These are phyloP conservation scores for Chanos chanos DNA, from an alignment of 2,797 vertebrate genomes.

Conservation along the genomic window DNA sequence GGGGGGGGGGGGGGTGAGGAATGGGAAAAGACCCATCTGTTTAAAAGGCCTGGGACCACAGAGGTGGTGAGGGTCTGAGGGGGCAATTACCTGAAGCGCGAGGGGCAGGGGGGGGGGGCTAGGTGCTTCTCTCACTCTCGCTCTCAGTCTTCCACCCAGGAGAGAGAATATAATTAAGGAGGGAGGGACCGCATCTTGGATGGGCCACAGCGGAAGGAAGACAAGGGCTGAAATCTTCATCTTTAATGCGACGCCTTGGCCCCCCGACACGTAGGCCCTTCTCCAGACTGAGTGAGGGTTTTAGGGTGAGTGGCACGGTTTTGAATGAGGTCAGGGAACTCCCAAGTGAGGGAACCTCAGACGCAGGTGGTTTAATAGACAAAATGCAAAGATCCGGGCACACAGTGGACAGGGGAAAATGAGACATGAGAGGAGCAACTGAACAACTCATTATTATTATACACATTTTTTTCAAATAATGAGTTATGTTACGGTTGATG, in stretches of 20 bases:
- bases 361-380: too few relatives aligned
- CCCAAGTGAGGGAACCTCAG: too few relatives aligned
- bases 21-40: slow-evolving; percentile 24
- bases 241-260: slow-evolving; percentile 16
- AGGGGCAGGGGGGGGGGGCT: background rate
- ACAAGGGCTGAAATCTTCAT: slow-evolving; percentile 49
- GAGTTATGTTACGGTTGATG: too few relatives aligned
- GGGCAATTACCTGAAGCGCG: slow-evolving; percentile 26
- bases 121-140: slow-evolving; percentile 28
- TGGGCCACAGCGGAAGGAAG: slow-evolving; percentile 30
- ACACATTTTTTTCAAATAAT: too few relatives aligned
- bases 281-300: background rate
- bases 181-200: background rate
- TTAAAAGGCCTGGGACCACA: slow-evolving; percentile 12
- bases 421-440: too few relatives aligned
- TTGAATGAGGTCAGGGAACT: too few relatives aligned
- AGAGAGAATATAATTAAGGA: slow-evolving; percentile 59
- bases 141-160: slow-evolving; percentile 43
- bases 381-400: too few relatives aligned
- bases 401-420: too few relatives aligned
- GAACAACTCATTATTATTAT: too few relatives aligned
- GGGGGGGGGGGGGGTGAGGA: background rate
- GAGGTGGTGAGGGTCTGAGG: background rate
- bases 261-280: background rate
- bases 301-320: background rate